These are phyloP conservation scores for Cantharis rufa DNA, from an alignment of 2,888 invertebrate genomes.

Conservation along the genomic window DNA sequence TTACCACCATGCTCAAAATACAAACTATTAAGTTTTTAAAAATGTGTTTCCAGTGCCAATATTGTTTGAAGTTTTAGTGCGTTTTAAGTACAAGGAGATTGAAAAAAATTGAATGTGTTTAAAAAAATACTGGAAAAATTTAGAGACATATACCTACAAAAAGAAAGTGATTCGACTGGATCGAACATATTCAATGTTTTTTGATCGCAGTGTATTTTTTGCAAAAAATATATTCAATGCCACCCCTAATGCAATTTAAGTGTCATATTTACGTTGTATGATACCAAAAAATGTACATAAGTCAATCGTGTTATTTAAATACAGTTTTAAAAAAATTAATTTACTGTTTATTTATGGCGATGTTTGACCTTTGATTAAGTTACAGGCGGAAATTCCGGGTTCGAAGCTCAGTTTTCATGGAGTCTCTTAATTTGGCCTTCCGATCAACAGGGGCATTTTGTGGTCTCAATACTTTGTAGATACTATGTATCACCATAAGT, in stretches of 20 bases:
- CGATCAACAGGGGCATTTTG: background rate
- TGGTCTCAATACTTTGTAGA: background rate
- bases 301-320: constrained; percentile 36
- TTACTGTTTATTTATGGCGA: background rate
- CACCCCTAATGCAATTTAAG: constrained; percentile 14
- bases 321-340: constrained; percentile 20
- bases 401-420: background rate
- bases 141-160: background rate
- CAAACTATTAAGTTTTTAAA: constrained; percentile 13
- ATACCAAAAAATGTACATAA: constrained; percentile 45
- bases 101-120: background rate
- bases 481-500: background rate
- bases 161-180: background rate
- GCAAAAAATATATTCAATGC: background rate
- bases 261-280: constrained; percentile 44
- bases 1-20: constrained; percentile 31
- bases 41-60: background rate
- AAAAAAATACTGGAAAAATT: background rate
- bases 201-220: background rate
- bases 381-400: background rate
- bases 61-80: constrained; percentile 2
- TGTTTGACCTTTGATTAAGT: background rate
- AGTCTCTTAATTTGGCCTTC: background rate
- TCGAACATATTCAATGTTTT: background rate
- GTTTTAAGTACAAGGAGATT: background rate